Percentiles rank a stretch among this genome's conserved stretches.
Evolutionary conservation across 37 sponge, comb jelly and placozoan genomes (phyloP).

Genomic region (Bolinopsis microptera): DNA sequence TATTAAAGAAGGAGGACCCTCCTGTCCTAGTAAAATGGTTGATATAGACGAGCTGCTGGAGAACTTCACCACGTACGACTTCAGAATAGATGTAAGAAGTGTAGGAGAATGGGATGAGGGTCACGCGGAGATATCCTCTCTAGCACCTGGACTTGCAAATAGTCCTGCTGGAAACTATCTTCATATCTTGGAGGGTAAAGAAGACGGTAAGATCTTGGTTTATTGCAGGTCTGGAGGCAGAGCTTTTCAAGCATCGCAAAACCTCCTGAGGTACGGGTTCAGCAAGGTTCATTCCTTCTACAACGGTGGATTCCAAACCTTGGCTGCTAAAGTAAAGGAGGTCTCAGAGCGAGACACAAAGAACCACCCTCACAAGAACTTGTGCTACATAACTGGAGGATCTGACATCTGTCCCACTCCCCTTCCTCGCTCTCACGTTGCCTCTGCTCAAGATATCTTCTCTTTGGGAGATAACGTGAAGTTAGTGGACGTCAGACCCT

Average conservation of each 20-base stretch:
- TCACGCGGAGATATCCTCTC: slow-evolving; percentile 23
- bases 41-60: not conserved
- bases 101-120: slow-evolving; percentile 24
- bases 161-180: not conserved
- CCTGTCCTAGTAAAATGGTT: slow-evolving; percentile 23
- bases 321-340: not conserved
- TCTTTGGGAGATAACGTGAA: not conserved
- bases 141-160: not conserved
- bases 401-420: slow-evolving; percentile 50
- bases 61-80: not conserved
- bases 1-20: slow-evolving; percentile 32
- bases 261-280: slow-evolving; percentile 55
- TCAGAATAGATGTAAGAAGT: slow-evolving; percentile 50
- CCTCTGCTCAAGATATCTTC: not conserved
- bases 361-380: not conserved
- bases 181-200: not conserved
- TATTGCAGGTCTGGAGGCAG: slow-evolving; percentile 53
- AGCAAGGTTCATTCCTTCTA: slow-evolving; percentile 11
- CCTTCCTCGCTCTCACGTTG: not conserved
- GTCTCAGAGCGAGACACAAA: not conserved
- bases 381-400: not conserved
- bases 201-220: not conserved
- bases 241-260: not conserved
- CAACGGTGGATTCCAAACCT: slow-evolving; percentile 21
- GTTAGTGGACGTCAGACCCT: slow-evolving; percentile 37